Conservation (phyloP, 1,140 invertebrate species). For the Hypothenemus hampei region DNA sequence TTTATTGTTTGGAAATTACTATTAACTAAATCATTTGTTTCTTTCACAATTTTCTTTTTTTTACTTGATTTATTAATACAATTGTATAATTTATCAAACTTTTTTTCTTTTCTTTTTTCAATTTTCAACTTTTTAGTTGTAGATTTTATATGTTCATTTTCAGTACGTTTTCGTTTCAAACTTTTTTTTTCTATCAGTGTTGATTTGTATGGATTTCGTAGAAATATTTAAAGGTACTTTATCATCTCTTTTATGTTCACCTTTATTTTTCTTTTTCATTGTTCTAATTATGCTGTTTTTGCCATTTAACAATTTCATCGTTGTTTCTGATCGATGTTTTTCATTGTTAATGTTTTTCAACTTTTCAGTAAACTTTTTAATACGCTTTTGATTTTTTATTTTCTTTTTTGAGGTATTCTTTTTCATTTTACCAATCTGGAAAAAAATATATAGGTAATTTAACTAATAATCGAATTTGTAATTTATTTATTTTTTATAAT, state of each 20-base stretch:
- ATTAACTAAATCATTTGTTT: no score
- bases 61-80: no score
- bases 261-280: conserved; percentile 6
- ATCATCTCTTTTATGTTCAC: conserved; percentile 1
- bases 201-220: background rate
- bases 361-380: background rate
- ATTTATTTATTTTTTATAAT: no score
- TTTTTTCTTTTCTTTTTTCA: no score
- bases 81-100: no score
- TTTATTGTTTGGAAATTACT: background rate
- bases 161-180: conserved; percentile 2
- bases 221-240: conserved; percentile 15
- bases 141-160: no score
- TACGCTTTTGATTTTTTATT: background rate
- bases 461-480: no score
- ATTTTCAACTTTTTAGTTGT: background rate
- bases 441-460: no score
- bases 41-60: no score
- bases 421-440: background rate
- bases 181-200: background rate
- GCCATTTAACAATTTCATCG: background rate
- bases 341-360: background rate
- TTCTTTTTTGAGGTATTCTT: conserved; percentile 6
- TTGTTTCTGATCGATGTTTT: no score
- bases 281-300: background rate